Evolutionary conservation across 2,797 vertebrate species (phyloP).

Genomic region (Myripristis murdjan): DNA sequence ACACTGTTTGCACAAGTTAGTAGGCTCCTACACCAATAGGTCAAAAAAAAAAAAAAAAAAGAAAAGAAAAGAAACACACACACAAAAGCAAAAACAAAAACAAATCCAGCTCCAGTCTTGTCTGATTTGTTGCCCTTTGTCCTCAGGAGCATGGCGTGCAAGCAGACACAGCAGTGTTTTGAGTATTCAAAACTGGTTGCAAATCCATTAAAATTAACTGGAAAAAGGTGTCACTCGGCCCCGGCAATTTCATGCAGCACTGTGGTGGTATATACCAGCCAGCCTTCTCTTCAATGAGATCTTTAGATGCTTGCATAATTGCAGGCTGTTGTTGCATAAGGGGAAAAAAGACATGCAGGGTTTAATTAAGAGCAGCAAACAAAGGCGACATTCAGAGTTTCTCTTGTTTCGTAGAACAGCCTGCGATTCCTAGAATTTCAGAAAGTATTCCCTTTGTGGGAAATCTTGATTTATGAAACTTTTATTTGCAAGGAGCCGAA

Average conservation of each 20-base stretch:
- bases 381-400: constrained; percentile 78
- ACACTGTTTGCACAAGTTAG: background rate
- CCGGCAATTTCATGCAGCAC: constrained; percentile 3
- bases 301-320: constrained; percentile 72
- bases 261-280: background rate
- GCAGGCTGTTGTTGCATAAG: constrained; percentile 66
- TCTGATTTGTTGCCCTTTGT: background rate
- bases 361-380: constrained; percentile 80
- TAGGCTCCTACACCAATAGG: background rate
- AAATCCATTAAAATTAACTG: constrained; percentile 10
- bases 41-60: background rate
- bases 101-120: too few species aligned
- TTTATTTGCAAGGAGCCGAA: constrained; percentile 43
- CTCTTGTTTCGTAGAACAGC: constrained; percentile 51
- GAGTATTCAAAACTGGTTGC: background rate
- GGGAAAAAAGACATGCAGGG: constrained; percentile 48
- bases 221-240: constrained; percentile 29
- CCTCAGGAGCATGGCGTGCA: background rate
- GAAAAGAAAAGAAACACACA: too few species aligned
- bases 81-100: too few species aligned
- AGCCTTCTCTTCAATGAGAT: constrained; percentile 40
- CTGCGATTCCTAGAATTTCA: constrained; percentile 69
- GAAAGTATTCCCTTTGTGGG: constrained; percentile 54
- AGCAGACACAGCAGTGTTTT: background rate
- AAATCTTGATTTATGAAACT: constrained; percentile 55